Conservation (phyloP, 2,113 vertebrate species). For the Aleadryas rufinucha region DNA sequence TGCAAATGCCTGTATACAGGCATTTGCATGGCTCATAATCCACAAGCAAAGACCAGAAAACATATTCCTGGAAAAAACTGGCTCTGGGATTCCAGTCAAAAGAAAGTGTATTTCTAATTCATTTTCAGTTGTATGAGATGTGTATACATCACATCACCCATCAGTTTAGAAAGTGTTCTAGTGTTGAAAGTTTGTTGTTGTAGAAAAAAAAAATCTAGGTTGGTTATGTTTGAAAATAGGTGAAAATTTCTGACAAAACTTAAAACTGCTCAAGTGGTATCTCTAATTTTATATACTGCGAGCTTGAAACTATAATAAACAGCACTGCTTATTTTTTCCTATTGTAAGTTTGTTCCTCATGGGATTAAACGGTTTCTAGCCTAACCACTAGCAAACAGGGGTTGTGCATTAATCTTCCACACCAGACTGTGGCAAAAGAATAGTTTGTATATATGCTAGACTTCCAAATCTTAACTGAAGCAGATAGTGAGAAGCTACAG, state of each 20-base stretch:
- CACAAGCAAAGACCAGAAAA: neutral
- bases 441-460: neutral
- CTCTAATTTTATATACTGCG: neutral
- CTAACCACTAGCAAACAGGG: neutral
- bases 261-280: neutral
- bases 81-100: neutral
- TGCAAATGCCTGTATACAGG: too few species aligned
- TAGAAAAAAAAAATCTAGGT: neutral
- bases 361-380: neutral
- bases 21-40: fast-evolving
- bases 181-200: neutral
- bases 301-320: neutral
- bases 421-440: neutral
- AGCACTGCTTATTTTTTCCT: neutral
- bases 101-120: neutral
- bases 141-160: neutral
- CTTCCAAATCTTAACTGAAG: neutral
- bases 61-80: neutral
- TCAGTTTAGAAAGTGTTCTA: neutral
- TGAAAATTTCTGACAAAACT: neutral
- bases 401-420: neutral
- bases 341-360: neutral
- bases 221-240: neutral
- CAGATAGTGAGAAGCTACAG: neutral
- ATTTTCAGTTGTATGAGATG: neutral